Evolutionary conservation across 2,797 vertebrate species (phyloP), one percentile per base, ranked within the genome.

Genomic region (Caiman crocodilus): DNA sequence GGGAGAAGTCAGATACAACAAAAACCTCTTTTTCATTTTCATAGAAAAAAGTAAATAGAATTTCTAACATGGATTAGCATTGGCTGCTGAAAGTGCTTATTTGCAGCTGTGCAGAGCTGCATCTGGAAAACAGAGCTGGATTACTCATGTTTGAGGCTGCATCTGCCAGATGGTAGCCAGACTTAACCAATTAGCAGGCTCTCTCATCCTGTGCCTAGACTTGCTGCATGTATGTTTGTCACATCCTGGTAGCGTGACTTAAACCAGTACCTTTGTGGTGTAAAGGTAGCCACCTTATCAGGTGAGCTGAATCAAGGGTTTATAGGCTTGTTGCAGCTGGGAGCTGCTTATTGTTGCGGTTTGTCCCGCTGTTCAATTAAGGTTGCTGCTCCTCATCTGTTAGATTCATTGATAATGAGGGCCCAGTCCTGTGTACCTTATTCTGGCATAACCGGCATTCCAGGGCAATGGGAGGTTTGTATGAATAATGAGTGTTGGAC

Each of bases 151-250:
- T 16, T 23, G 35, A 60, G 76, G 50, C 82, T 87, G 61, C 3
- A 11, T 2, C 15, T 88, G 71, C 95, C 97, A 97, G 96, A 93
- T 97, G 96, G 95, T 67, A 75, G 58, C 88, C 98, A 98, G 97
- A 95, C 69, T 87, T 77, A 76, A 65, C 87, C 79, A 90, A 92
- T 96, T 95, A 96, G 77, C 78, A 75, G 50, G 90, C 86, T 32
- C 94, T 95, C 88, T 67, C 56, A 79, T 94, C 90, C 94, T 84
- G 26, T 95, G 94, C 91, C 96, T 87, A 74, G 21, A 50, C 93
- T 95, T 96, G 94, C 88, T 84, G 73, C 23, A 82, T 58, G 1
- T 32, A 35, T 88, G 32, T 76, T 87, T 87, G 76, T 83, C 58
- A 94, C 65, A 73, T 96, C 79, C 78, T 21, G 1, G 25, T 30